phyloP scores from a whole-genome alignment of 2,888 invertebrate species.

The Drosophila falleni region DNA sequence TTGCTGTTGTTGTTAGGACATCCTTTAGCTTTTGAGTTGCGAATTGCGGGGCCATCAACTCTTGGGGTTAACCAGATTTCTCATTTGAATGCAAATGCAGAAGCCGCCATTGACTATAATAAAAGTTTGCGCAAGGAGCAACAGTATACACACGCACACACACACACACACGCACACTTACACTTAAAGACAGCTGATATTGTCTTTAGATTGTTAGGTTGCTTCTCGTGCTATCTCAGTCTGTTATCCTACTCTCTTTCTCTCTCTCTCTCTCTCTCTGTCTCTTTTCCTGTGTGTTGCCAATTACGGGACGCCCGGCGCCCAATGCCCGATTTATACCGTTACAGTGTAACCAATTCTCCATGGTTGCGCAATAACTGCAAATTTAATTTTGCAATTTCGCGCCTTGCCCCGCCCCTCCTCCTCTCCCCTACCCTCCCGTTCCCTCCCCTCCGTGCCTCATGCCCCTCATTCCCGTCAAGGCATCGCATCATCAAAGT shows the following conservation, averaged over 20 bases:
- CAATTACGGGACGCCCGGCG: slow-evolving; percentile 55
- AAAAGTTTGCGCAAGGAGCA: slow-evolving; percentile 47
- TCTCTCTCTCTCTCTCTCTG: not conserved
- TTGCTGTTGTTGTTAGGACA: not conserved
- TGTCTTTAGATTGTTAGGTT: slow-evolving; percentile 44
- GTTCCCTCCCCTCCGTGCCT: not conserved
- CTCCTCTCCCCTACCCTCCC: not conserved
- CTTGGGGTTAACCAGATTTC: slow-evolving; percentile 70
- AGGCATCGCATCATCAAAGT: slow-evolving; percentile 12
- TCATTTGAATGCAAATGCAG: slow-evolving; percentile 68
- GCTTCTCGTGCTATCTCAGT: slow-evolving; percentile 9
- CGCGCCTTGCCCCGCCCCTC: slow-evolving; percentile 59
- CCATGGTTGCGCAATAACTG: slow-evolving; percentile 81
- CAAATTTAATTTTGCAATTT: slow-evolving; percentile 80
- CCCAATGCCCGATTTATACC: slow-evolving; percentile 65
- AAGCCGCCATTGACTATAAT: slow-evolving; percentile 45
- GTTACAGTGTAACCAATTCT: slow-evolving; percentile 76
- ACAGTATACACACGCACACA: slow-evolving; percentile 2
- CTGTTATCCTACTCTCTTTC: not conserved
- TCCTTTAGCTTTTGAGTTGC: not conserved
- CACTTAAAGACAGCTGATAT: slow-evolving; percentile 26
- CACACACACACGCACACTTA: not conserved
- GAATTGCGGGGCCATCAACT: slow-evolving; percentile 28
- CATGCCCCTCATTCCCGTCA: slow-evolving; percentile 12
- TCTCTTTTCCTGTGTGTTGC: slow-evolving; percentile 30